Evolutionary conservation across 2,888 invertebrate species (phyloP).

Genomic region (Thereva unica): DNA sequence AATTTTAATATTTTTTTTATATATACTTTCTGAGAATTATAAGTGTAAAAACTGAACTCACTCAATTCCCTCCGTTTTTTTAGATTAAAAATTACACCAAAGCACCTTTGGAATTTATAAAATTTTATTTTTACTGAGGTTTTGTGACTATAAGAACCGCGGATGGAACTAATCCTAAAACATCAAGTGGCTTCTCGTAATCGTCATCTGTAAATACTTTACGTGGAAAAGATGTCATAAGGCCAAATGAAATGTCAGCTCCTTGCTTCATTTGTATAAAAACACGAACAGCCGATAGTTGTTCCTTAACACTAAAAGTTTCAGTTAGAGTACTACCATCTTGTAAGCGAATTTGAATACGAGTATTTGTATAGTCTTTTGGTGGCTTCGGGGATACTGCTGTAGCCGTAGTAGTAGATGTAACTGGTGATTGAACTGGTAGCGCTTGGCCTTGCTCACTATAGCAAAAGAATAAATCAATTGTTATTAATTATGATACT

Average conservation of each 20-base stretch:
- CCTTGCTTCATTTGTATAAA: slow-evolving; percentile 83
- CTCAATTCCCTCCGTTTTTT: no score
- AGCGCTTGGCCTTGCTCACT: slow-evolving; percentile 41
- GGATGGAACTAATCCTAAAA: slow-evolving; percentile 82
- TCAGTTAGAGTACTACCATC: slow-evolving; percentile 75
- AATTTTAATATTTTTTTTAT: not conserved
- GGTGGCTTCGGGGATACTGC: slow-evolving; percentile 49
- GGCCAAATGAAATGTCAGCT: slow-evolving; percentile 73
- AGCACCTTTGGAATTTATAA: not conserved
- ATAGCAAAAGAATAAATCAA: slow-evolving; percentile 1
- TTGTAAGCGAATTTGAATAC: slow-evolving; percentile 76
- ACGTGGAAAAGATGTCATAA: slow-evolving; percentile 91
- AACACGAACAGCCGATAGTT: slow-evolving; percentile 85
- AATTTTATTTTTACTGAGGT: slow-evolving; percentile 44
- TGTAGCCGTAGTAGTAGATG: slow-evolving; percentile 52
- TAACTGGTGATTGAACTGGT: slow-evolving; percentile 47
- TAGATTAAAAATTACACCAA: not conserved
- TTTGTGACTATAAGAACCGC: slow-evolving; percentile 80
- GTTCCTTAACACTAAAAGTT: slow-evolving; percentile 83
- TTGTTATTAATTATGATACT: not conserved
- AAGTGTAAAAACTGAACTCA: slow-evolving; percentile 3
- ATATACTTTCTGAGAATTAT: not conserved
- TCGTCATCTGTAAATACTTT: slow-evolving; percentile 85
- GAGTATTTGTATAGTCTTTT: slow-evolving; percentile 71
- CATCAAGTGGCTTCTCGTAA: slow-evolving; percentile 83